Evolutionary conservation across 2,797 vertebrate species (phyloP).

Genomic region (Hyperoplus lanceolatus): DNA sequence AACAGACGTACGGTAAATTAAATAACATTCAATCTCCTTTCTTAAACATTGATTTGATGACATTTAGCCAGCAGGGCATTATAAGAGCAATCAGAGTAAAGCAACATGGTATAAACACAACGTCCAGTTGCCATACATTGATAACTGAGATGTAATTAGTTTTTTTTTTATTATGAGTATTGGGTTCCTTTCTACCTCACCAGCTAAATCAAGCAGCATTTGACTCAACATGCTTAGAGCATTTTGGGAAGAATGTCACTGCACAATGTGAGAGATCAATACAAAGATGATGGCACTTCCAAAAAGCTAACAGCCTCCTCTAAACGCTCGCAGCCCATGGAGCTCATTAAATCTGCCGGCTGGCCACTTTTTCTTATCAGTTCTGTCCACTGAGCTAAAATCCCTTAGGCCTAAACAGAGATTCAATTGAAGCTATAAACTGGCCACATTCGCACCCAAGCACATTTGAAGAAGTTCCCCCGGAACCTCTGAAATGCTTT

Average conservation of each 20-base stretch:
- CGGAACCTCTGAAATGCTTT: not conserved
- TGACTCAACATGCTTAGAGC: constrained; percentile 18
- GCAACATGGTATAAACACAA: constrained; percentile 8
- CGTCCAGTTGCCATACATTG: constrained; percentile 11
- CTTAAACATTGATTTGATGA: constrained; percentile 6
- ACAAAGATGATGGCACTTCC: constrained; percentile 24
- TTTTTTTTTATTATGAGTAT: not conserved
- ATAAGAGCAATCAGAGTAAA: constrained; percentile 13
- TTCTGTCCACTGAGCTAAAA: constrained; percentile 27
- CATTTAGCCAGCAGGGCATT: constrained; percentile 12
- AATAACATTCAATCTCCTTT: constrained; percentile 1
- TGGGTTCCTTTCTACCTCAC: constrained; percentile 11
- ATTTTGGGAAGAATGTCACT: constrained; percentile 50
- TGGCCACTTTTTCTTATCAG: constrained; percentile 43
- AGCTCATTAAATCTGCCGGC: constrained; percentile 49
- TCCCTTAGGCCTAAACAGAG: constrained; percentile 24
- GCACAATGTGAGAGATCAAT: constrained; percentile 12
- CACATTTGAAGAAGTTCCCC: constrained; percentile 23
- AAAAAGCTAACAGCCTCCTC: constrained; percentile 44
- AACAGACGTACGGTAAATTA: not conserved
- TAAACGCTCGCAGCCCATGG: constrained; percentile 22
- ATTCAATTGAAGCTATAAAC: constrained; percentile 18
- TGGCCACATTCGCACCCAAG: constrained; percentile 3
- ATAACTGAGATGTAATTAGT: constrained; percentile 18
- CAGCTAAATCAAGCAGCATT: constrained; percentile 23